Evolutionary conservation across 1,140 invertebrate species (phyloP).

Genomic region (Drosophila ironensis): DNA sequence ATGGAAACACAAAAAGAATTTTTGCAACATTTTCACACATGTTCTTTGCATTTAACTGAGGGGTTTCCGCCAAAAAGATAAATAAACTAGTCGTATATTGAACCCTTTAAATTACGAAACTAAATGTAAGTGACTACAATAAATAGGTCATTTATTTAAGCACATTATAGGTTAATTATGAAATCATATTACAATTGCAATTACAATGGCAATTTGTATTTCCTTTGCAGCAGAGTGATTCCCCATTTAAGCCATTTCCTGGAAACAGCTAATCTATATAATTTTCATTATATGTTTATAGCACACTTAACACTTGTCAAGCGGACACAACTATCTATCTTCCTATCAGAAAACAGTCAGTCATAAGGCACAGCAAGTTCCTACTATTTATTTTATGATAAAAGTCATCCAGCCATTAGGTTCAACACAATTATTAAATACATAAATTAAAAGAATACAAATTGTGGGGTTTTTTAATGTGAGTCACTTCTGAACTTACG

Average conservation of each 20-base stretch:
- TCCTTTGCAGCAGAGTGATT: too few species aligned
- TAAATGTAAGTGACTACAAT: too few species aligned
- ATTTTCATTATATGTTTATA: not conserved
- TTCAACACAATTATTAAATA: not conserved
- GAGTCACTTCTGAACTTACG: slow-evolving; percentile 72
- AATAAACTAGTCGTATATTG: too few species aligned
- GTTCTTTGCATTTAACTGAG: not conserved
- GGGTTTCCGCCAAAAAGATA: too few species aligned
- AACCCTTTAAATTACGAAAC: too few species aligned
- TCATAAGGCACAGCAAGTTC: not conserved
- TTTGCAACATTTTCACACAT: too few species aligned
- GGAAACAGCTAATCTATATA: not conserved
- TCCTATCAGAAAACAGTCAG: not conserved
- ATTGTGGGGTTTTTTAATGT: not conserved
- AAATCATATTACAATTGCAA: too few species aligned
- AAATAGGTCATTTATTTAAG: too few species aligned
- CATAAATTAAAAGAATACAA: not conserved
- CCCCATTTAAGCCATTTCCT: not conserved
- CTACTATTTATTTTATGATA: not conserved
- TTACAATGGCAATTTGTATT: not conserved
- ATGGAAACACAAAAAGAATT: too few species aligned
- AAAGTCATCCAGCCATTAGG: too few species aligned
- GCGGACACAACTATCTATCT: not conserved
- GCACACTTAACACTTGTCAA: not conserved
- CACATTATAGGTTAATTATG: too few species aligned